phyloP scores from a whole-genome alignment of 2,113 vertebrate genomes.

The Pomatorhinus ruficollis region DNA sequence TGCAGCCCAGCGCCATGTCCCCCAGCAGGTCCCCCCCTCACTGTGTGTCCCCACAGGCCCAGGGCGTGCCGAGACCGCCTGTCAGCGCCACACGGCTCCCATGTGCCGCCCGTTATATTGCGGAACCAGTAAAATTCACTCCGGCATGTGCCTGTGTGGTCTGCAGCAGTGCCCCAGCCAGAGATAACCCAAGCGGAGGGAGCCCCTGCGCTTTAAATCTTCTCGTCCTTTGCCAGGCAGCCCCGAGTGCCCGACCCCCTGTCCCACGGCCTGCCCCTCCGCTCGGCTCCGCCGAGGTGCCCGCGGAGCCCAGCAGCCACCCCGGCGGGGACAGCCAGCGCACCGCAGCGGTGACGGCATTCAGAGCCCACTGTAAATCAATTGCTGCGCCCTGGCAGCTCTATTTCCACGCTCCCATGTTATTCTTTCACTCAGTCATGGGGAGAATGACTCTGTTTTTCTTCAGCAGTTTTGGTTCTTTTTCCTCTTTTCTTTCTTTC shows the following conservation, averaged over 20 bases:
- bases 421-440: slow-evolving; percentile 25
- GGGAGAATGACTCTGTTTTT: slow-evolving; percentile 43
- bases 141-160: slow-evolving; percentile 19
- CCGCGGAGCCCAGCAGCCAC: not conserved
- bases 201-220: slow-evolving; percentile 1
- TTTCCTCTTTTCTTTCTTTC: not conserved
- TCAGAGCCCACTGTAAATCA: not conserved
- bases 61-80: not conserved
- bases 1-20: accelerated
- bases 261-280: accelerated
- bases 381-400: slow-evolving; percentile 28
- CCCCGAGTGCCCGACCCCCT: not conserved
- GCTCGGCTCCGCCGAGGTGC: accelerated
- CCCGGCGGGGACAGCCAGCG: not conserved
- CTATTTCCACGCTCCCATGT: slow-evolving; percentile 1
- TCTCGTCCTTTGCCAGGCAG: not conserved
- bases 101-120: not conserved
- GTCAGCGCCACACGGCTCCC: not conserved
- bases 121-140: not conserved
- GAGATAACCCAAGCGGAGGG: not conserved
- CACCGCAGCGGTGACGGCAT: not conserved
- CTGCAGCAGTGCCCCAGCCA: not conserved
- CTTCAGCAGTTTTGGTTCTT: not conserved
- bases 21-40: not conserved
- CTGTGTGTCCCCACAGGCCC: not conserved